Evolutionary conservation across 2,888 invertebrate genomes (phyloP).

Genomic region (Schizotus pectinicornis): DNA sequence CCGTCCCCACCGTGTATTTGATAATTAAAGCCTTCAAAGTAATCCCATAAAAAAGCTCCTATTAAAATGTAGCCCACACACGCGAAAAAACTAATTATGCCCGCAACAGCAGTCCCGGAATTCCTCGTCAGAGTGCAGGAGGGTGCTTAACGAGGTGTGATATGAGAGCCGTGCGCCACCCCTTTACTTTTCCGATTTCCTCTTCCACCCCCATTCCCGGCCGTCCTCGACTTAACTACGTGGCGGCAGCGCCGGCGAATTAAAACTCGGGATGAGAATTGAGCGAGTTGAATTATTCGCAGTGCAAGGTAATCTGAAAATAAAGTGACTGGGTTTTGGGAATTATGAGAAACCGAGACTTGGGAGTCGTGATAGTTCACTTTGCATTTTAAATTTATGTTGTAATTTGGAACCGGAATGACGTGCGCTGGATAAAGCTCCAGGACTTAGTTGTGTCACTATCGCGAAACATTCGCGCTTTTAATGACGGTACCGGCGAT

Average conservation of each 20-base stretch:
- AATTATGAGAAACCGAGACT: conserved; percentile 23
- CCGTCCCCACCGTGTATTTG: conserved; percentile 6
- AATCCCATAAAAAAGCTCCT: conserved; percentile 20
- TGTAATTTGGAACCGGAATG: conserved; percentile 8
- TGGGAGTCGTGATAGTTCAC: conserved; percentile 16
- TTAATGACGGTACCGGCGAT: conserved; percentile 1
- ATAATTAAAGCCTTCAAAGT: conserved; percentile 10
- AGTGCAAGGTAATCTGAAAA: conserved; percentile 24
- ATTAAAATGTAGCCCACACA: conserved; percentile 29
- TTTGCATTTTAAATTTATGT: conserved; percentile 25
- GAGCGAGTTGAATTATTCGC: conserved; percentile 18
- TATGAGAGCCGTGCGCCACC: conserved; percentile 34
- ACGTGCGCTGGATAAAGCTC: too few species aligned
- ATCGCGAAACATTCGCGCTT: neutral
- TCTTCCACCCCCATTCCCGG: conserved; percentile 1
- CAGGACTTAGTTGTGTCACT: too few species aligned
- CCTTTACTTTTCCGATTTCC: conserved; percentile 17
- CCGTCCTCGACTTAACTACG: neutral
- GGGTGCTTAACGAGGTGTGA: conserved; percentile 30
- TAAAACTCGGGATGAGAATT: conserved; percentile 9
- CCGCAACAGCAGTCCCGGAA: conserved; percentile 38
- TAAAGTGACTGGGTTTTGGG: conserved; percentile 18
- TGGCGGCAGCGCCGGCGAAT: neutral
- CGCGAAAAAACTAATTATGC: conserved; percentile 40
- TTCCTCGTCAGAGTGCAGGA: conserved; percentile 33